phyloP scores from a whole-genome alignment of 2,113 vertebrate species.

The Bothrops jararaca region DNA sequence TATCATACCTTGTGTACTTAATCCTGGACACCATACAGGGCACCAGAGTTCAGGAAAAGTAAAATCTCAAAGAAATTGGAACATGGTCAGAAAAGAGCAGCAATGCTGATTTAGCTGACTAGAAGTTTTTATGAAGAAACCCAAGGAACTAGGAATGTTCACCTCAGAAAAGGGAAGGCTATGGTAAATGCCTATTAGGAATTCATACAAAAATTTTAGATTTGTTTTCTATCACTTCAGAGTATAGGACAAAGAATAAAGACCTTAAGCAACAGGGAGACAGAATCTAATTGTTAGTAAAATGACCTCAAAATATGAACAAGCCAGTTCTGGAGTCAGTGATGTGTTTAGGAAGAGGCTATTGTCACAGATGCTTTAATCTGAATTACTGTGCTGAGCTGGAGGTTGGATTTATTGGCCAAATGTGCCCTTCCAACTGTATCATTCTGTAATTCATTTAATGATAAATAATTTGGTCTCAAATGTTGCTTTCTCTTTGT shows the following conservation, averaged over 20 bases:
- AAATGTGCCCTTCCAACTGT: neutral
- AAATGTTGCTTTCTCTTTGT: neutral
- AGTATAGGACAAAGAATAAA: neutral
- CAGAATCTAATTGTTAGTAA: neutral
- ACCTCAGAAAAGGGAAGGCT: neutral
- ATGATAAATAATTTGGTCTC: neutral
- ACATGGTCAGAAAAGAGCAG: neutral
- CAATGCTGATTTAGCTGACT: neutral
- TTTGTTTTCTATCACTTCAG: neutral
- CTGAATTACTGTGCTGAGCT: neutral
- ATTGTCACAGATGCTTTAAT: neutral
- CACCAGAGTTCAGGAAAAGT: neutral
- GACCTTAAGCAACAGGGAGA: neutral
- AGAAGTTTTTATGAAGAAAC: neutral
- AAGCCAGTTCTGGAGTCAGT: neutral
- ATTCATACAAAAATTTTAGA: neutral
- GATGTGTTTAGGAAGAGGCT: neutral
- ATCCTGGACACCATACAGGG: neutral
- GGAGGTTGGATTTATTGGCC: neutral
- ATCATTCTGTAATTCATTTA: neutral
- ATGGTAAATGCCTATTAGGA: neutral
- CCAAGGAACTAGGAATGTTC: neutral
- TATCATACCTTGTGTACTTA: neutral
- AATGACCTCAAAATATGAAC: neutral
- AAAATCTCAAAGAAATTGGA: neutral